A percentile compares a stretch with the other conserved stretches of the same genome.
Conservation (phyloP, 2,888 invertebrate genomes). For the Druceiella hillmani region DNA sequence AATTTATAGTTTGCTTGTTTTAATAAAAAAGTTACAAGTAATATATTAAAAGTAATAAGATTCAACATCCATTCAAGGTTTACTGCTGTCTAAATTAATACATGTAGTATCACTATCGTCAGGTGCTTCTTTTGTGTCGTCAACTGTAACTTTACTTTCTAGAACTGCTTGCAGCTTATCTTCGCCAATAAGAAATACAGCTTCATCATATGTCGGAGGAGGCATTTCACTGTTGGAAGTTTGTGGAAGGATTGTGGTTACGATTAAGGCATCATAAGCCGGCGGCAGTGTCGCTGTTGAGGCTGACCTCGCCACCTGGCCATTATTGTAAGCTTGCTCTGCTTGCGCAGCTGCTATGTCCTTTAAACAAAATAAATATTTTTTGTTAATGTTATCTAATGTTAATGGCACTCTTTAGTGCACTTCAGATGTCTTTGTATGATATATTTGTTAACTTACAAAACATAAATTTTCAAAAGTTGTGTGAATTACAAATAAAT, state of each 20-base stretch:
- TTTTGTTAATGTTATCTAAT: too few species aligned
- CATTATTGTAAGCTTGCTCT: conserved; percentile 46
- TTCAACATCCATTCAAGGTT: neutral
- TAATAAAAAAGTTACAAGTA: too few species aligned
- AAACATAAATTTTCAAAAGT: too few species aligned
- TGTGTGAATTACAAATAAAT: too few species aligned
- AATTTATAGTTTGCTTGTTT: too few species aligned
- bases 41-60: too few species aligned
- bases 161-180: conserved; percentile 33
- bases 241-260: conserved; percentile 37
- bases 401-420: too few species aligned
- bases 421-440: too few species aligned
- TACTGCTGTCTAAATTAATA: too few species aligned
- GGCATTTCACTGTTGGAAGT: conserved; percentile 51
- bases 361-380: conserved; percentile 36
- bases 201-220: conserved; percentile 61
- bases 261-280: conserved; percentile 56
- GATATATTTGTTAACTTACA: too few species aligned
- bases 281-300: conserved; percentile 57
- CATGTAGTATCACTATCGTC: too few species aligned
- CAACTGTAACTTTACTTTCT: conserved; percentile 28
- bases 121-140: conserved; percentile 15
- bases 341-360: conserved; percentile 53
- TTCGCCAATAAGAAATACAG: conserved; percentile 51
- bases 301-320: conserved; percentile 49